Evolutionary conservation across 2,888 invertebrate species (phyloP), one percentile per base, ranked within the genome.

Genomic region (Ophioninae sp.): DNA sequence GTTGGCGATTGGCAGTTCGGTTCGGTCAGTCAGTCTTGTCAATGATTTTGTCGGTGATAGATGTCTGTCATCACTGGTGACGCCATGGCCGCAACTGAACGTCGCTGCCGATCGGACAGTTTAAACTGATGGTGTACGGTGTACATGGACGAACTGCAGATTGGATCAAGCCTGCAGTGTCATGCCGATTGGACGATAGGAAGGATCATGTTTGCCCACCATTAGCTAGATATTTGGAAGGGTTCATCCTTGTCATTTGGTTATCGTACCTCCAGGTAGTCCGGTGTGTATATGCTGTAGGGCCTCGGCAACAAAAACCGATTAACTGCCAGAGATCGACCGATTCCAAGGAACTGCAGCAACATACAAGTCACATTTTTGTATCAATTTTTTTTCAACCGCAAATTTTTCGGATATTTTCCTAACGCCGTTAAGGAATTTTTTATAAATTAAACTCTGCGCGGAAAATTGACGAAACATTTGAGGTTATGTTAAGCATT

Each of bases 251-350:
- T 79, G 41, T 22, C 8, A 23, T 75, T 44, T 59, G 82, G 17
- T 44, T 81, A 80, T 93, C 93, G 94, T 93, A 96, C 96, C 92
- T 96, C 95, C 83, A 96, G 94, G 92, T 97, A 97, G 91, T 96
- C 95, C 0, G 96, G 96, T 91, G 96, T 96, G 90, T 95, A 96
- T 64, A 93, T 76, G 73, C 89, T 85, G 58, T 86, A 91, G 59
- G 58, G 85, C 68, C 87, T 91, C 39, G 81, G 72, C 64, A 79
- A 39, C 22, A 63, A 58, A 6, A 72, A 41, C 6, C 72, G 65
- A 44, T 44, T 79, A 9, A 17, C 6, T 0, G 79, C 71, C n/a
- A 74, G 8, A 10, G 58, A 76, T 44, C 79, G 75, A 10, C 81
- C 71, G 9, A 68, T 58, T 73, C 68, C 51, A 0, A 76, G 8